Evolutionary conservation across 2,797 vertebrate genomes (phyloP), one percentile per base, ranked within the genome.

Genomic region (Phrynocephalus forsythii): DNA sequence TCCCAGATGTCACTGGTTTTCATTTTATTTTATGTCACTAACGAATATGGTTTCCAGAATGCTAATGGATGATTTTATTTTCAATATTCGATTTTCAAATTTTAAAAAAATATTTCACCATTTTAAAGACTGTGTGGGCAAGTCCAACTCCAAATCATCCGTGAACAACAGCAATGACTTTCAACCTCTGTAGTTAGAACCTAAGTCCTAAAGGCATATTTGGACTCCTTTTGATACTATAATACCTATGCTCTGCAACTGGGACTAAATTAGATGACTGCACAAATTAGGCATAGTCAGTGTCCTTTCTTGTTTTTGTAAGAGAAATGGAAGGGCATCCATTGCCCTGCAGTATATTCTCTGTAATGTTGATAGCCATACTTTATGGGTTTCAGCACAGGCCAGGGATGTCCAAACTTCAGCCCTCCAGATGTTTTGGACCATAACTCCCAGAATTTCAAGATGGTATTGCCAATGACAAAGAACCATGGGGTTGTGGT

Each of bases 1-100:
- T 89, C 63, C 50, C 71, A 67, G 2, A 33, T 48, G 18, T 18
- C 44, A 30, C 1, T 63, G 18, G 28, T 89, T 92, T 87, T 38
- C 80, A 38, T 83, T 89, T 20, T 28, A 22, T 9, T 16, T 48
- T 28, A 1, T 48, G 50, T 81, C 24, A 8, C 66, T 3, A 85
- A 83, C 79, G 38, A 28, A 44, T 38, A 60, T 79, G 4, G 91
- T 63, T 72, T 89, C 28, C 1, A 0, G 69, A 90, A 77, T 24
- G 67, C 13, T 80, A n/a, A 88, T 6, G 18, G 11, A 83, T 0
- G 0, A 3, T 56, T 66, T 20, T 7, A 24, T 85, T 86, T 84
- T 76, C 22, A 33, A 6, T 24, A 48, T 82, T 84, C 88, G 82
- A 0, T 83, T 88, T 89, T 44, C 38, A 44, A 79, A 67, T 10